Percentiles rank a stretch among this genome's conserved stretches.
These are phyloP conservation scores for Drosophila subquinaria DNA, from an alignment of 2,888 invertebrate species.

Conservation along the genomic window DNA sequence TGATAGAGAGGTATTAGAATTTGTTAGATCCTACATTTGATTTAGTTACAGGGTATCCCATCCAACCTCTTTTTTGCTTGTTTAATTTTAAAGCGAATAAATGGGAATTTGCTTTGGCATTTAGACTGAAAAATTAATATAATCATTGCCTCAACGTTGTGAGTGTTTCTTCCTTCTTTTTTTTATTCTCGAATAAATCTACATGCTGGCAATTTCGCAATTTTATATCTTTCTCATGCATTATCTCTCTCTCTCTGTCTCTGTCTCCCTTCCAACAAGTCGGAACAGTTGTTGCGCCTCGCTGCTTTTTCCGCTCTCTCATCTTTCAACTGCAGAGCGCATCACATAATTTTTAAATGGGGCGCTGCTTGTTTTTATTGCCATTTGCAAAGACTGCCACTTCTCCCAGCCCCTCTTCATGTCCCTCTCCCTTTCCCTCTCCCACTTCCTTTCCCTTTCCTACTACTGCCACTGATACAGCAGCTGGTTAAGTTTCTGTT, in stretches of 20 bases:
- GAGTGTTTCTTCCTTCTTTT: slow-evolving; percentile 5
- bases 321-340: slow-evolving; percentile 38
- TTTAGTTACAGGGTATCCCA: background rate
- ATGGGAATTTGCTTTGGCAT: slow-evolving; percentile 6
- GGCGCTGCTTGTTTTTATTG: slow-evolving; percentile 78
- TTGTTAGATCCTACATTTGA: too few species aligned
- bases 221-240: slow-evolving; percentile 36
- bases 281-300: slow-evolving; percentile 50
- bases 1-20: too few species aligned
- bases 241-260: slow-evolving; percentile 31
- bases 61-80: slow-evolving; percentile 11
- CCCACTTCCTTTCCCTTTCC: slow-evolving; percentile 1
- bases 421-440: background rate
- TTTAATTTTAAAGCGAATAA: slow-evolving; percentile 1
- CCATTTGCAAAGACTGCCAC: slow-evolving; percentile 40
- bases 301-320: slow-evolving; percentile 16
- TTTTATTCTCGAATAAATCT: slow-evolving; percentile 24
- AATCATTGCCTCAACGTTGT: slow-evolving; percentile 12
- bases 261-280: slow-evolving; percentile 5
- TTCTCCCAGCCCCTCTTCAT: background rate
- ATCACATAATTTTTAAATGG: slow-evolving; percentile 79
- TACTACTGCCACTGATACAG: background rate
- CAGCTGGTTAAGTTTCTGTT: slow-evolving; percentile 41
- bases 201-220: slow-evolving; percentile 40
- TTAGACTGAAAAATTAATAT: slow-evolving; percentile 23